A percentile compares a stretch with the other conserved stretches of the same genome.
Evolutionary conservation across 2,888 invertebrate genomes (phyloP).

Genomic region (Ochropleura plecta): DNA sequence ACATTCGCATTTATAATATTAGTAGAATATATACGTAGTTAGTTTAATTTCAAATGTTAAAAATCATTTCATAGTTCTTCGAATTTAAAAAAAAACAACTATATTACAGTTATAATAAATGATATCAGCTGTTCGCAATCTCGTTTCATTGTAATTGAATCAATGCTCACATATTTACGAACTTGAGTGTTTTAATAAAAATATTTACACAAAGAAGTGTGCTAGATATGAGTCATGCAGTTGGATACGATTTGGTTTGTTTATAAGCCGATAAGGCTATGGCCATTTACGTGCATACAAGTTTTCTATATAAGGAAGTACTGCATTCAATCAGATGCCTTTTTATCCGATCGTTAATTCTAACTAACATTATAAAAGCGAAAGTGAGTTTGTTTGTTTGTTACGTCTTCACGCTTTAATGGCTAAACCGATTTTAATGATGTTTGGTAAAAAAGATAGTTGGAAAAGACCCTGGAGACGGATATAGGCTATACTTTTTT

Average conservation of each 20-base stretch:
- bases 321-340: not conserved
- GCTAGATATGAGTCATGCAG: not conserved
- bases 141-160: not conserved
- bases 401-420: too few species aligned
- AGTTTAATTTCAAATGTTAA: too few species aligned
- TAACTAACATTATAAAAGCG: too few species aligned
- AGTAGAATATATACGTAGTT: too few species aligned
- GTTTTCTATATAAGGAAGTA: conserved; percentile 19
- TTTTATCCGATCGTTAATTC: not conserved
- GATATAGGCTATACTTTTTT: too few species aligned
- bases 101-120: not conserved
- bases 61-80: too few species aligned
- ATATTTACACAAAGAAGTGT: conserved; percentile 19
- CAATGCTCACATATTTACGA: not conserved
- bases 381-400: too few species aligned
- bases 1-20: too few species aligned
- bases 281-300: not conserved
- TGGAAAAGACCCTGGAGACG: too few species aligned
- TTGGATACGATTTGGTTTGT: not conserved
- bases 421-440: too few species aligned
- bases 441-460: too few species aligned
- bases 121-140: not conserved
- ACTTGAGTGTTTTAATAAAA: conserved; percentile 1
- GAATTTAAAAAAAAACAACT: too few species aligned
- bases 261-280: not conserved